phyloP scores from a whole-genome alignment of 2,113 vertebrate genomes.

The Oceanodroma tethys region DNA sequence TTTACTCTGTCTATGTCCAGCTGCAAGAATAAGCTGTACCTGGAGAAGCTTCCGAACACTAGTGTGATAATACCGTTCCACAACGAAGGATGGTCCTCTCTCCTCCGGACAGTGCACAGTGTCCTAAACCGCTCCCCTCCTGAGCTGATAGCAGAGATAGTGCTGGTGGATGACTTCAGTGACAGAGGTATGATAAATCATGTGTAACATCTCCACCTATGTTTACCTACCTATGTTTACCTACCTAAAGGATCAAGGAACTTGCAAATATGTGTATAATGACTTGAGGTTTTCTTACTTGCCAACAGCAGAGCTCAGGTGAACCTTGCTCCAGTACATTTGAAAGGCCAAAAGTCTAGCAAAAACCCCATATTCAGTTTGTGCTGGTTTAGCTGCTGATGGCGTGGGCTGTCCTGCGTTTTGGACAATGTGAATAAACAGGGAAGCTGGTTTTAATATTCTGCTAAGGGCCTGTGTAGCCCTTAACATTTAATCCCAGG shows the following conservation, averaged over 20 bases:
- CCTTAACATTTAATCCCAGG: not conserved
- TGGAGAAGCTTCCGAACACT: slow-evolving; percentile 89
- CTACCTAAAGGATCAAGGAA: not conserved
- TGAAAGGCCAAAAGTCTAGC: not conserved
- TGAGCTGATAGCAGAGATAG: slow-evolving; percentile 89
- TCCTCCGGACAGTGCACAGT: slow-evolving; percentile 93
- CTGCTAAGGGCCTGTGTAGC: not conserved
- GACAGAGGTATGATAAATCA: slow-evolving; percentile 84
- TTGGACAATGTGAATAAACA: not conserved
- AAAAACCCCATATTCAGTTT: not conserved
- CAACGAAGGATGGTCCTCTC: slow-evolving; percentile 97
- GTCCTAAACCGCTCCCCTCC: slow-evolving; percentile 93
- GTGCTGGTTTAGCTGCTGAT: not conserved
- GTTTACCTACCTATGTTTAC: not conserved
- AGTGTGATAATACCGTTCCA: slow-evolving; percentile 97
- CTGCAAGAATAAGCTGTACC: slow-evolving; percentile 91
- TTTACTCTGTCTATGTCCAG: slow-evolving; percentile 65
- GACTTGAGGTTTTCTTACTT: not conserved
- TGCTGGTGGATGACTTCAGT: slow-evolving; percentile 97
- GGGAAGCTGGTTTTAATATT: not conserved
- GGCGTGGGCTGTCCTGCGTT: not conserved
- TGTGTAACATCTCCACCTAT: not conserved
- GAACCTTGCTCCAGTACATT: not conserved
- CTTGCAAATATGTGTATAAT: not conserved
- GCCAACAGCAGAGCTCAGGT: not conserved